phyloP scores from a whole-genome alignment of 1,140 invertebrate genomes.

The Papilio aristodemus region DNA sequence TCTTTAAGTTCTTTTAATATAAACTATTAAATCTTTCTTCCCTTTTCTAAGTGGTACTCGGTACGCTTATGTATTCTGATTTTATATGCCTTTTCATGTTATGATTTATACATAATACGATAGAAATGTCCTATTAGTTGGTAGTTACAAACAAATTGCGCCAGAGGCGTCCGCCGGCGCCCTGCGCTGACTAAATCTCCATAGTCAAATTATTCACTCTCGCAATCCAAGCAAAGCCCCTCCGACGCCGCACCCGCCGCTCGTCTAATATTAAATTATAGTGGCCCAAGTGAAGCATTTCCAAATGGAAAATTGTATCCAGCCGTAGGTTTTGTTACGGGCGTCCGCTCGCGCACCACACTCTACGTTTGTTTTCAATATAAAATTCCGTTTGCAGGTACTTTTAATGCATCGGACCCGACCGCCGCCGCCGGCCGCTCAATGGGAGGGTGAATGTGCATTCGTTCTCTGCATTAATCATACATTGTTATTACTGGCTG shows the following conservation, averaged over 20 bases:
- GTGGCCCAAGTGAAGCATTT: constrained; percentile 71
- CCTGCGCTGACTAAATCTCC: constrained; percentile 62
- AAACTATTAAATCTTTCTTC: too few relatives aligned
- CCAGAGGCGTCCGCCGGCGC: constrained; percentile 52
- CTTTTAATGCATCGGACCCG: constrained; percentile 40
- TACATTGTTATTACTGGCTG: constrained; percentile 14
- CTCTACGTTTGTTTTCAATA: constrained; percentile 61
- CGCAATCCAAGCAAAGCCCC: constrained; percentile 70
- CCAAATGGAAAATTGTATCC: constrained; percentile 76
- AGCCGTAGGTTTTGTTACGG: constrained; percentile 64
- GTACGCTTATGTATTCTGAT: too few relatives aligned
- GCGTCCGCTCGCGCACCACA: constrained; percentile 41
- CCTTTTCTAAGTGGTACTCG: too few relatives aligned
- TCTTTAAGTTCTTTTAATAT: too few relatives aligned
- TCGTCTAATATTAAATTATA: constrained; percentile 78
- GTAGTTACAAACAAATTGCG: constrained; percentile 64
- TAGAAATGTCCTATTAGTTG: constrained; percentile 47
- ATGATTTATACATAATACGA: constrained; percentile 31
- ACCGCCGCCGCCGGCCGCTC: constrained; percentile 7
- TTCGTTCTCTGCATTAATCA: constrained; percentile 5
- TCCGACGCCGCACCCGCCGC: constrained; percentile 48
- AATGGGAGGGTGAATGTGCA: constrained; percentile 3
- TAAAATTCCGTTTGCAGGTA: constrained; percentile 61
- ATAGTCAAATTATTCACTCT: constrained; percentile 77
- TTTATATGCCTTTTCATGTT: constrained; percentile 9